Base-by-base conservation (phyloP, 2,113 vertebrate genomes). In the Chloroceryle aenea region DNA sequence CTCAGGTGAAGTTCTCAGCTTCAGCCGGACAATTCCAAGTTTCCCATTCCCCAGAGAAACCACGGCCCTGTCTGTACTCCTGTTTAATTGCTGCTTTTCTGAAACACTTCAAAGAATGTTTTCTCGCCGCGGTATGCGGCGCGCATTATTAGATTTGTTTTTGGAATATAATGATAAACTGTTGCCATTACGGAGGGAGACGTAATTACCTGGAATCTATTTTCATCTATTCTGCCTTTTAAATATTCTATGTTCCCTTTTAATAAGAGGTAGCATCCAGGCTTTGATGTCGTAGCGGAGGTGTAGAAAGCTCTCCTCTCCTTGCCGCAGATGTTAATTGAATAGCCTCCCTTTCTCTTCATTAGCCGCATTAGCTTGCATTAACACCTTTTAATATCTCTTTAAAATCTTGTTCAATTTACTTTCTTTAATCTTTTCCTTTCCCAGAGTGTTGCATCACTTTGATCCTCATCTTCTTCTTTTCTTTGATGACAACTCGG, bases 341-440 rank as follows among this genome's bases (percentile, higher is more conserved):
- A 98, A 97, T 97, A 92, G 97, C 94, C 98, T 95, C 75, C 89
- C 90, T 96, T 98, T 93, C 95, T 97, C 97, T 98, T 99, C 97
- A 98, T 98, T 98, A 98, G 97, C 96, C 95, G 86, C 95, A 95
- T 98, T 97, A 98, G 97, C 97, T 91, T 97, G 98, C 98, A 98
- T 98, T 98, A 98, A 98, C 97, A 97, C 97, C 97, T 98, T 98
- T 99, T 99, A 98, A 98, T 98, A 98, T 98, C 98, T 97, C 98
- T 98, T 98, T 98, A 97, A 98, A 98, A 97, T 97, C 97, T 95
- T 98, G 97, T 98, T 95, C 97, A 95, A 98, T 98, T 98, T 98
- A 95, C 96, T 97, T 97, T 94, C 98, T 99, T 98, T 99, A 98
- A 99, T 99, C 98, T 98, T 95, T 95, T 91, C 96, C 93, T 98